phyloP scores from a whole-genome alignment of 2,797 vertebrate species.

The Chlorospingus semifuscus region DNA sequence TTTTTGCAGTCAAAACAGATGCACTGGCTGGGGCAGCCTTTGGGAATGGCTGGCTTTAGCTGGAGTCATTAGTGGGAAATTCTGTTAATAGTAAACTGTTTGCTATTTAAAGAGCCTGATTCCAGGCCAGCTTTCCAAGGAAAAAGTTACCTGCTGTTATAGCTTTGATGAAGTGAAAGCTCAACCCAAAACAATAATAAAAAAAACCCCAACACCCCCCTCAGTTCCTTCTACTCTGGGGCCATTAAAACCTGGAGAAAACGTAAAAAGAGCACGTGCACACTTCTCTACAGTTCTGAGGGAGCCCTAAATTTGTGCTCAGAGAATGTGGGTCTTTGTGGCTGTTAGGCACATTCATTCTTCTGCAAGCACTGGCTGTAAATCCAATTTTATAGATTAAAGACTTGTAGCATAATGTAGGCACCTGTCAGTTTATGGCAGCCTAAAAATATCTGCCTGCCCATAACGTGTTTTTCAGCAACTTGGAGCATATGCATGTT shows the following conservation, averaged over 20 bases:
- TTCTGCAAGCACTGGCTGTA: background rate
- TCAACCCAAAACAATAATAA: background rate
- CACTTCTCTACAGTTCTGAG: background rate
- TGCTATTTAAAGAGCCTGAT: background rate
- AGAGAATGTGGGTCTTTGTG: conserved; percentile 11
- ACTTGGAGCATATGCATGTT: background rate
- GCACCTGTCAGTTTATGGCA: conserved; percentile 36
- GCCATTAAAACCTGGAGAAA: background rate
- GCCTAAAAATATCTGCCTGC: conserved; percentile 44
- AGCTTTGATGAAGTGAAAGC: background rate
- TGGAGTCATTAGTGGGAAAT: background rate
- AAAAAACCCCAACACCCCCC: background rate
- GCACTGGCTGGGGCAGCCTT: background rate
- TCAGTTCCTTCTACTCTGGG: background rate
- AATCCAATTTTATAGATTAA: conserved; percentile 33
- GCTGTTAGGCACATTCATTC: background rate
- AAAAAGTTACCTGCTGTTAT: background rate
- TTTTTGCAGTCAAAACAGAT: conserved; percentile 5
- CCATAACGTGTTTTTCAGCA: conserved; percentile 32
- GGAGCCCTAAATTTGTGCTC: background rate
- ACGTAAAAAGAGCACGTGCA: background rate
- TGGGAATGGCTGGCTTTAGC: conserved; percentile 7
- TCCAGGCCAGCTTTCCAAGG: conserved; percentile 14
- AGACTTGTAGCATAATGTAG: conserved; percentile 6
- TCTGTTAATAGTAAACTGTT: background rate